A percentile compares a stretch with the other conserved stretches of the same genome.
Evolutionary conservation across 92 coral and sea anemone species (phyloP).

Genomic region (Siderastrea radians): DNA sequence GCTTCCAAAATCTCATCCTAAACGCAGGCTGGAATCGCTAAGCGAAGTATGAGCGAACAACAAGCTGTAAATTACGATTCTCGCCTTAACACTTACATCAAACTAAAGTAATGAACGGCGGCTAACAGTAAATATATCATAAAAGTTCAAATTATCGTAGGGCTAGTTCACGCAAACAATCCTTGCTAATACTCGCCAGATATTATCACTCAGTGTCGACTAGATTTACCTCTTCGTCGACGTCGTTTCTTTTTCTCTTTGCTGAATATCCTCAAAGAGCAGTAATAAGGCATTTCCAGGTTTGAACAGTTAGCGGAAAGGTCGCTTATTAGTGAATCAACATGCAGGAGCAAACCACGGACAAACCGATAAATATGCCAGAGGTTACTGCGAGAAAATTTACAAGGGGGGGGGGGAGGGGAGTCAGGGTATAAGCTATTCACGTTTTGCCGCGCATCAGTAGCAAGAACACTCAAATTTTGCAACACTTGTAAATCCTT

Average conservation of each 20-base stretch:
- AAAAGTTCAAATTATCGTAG: slow-evolving; percentile 44
- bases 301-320: slow-evolving; percentile 47
- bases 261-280: slow-evolving; percentile 83
- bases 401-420: slow-evolving; percentile 20
- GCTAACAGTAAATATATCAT: slow-evolving; percentile 64
- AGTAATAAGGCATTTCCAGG: slow-evolving; percentile 81
- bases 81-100: slow-evolving; percentile 37
- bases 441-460: neutral
- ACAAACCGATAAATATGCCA: slow-evolving; percentile 45
- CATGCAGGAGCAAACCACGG: slow-evolving; percentile 60
- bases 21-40: neutral
- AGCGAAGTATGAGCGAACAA: slow-evolving; percentile 9
- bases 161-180: slow-evolving; percentile 49
- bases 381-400: neutral
- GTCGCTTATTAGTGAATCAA: slow-evolving; percentile 44
- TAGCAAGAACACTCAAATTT: neutral
- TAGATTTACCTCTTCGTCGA: slow-evolving; percentile 69
- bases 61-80: slow-evolving; percentile 1
- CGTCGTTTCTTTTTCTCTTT: slow-evolving; percentile 81
- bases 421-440: neutral
- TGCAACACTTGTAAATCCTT: neutral
- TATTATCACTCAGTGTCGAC: slow-evolving; percentile 26
- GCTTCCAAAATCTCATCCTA: slow-evolving; percentile 6
- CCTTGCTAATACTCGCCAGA: slow-evolving; percentile 25
- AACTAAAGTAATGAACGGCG: slow-evolving; percentile 48